phyloP scores from a whole-genome alignment of 2,113 vertebrate species.

The Aspidoscelis tigris region DNA sequence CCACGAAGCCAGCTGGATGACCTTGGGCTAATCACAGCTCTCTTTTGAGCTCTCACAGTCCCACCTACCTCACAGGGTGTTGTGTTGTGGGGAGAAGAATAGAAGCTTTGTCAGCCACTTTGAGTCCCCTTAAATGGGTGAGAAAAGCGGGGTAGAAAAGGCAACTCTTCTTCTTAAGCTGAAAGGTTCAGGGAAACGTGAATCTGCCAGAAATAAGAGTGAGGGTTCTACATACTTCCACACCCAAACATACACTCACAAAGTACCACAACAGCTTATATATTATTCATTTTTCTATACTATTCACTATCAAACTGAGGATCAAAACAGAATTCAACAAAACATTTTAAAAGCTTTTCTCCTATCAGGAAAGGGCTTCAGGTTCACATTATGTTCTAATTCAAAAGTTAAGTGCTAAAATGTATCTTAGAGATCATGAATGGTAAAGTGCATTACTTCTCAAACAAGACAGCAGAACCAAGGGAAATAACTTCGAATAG shows the following conservation, averaged over 20 bases:
- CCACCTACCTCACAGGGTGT: too few species aligned
- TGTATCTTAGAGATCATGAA: fast-evolving
- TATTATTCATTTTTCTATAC: background rate
- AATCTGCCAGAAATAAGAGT: too few species aligned
- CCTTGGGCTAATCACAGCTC: too few species aligned
- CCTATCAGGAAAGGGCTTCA: background rate
- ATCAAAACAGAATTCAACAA: background rate
- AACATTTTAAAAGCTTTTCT: background rate
- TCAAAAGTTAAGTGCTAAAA: background rate
- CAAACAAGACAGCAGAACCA: background rate
- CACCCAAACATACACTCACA: background rate
- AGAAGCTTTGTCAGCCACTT: too few species aligned
- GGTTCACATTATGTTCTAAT: background rate
- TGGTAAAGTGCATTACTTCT: background rate
- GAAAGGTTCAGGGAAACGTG: too few species aligned
- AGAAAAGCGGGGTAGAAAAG: too few species aligned
- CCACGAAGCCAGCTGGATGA: too few species aligned
- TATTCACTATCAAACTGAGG: background rate
- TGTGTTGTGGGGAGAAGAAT: too few species aligned
- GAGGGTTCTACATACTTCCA: too few species aligned
- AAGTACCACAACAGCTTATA: background rate
- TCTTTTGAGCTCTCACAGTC: too few species aligned
- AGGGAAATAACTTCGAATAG: background rate
- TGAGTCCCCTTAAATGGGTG: too few species aligned
- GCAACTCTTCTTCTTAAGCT: too few species aligned